Evolutionary conservation across 2,888 invertebrate genomes (phyloP).

Genomic region (Drosophila neonasuta): DNA sequence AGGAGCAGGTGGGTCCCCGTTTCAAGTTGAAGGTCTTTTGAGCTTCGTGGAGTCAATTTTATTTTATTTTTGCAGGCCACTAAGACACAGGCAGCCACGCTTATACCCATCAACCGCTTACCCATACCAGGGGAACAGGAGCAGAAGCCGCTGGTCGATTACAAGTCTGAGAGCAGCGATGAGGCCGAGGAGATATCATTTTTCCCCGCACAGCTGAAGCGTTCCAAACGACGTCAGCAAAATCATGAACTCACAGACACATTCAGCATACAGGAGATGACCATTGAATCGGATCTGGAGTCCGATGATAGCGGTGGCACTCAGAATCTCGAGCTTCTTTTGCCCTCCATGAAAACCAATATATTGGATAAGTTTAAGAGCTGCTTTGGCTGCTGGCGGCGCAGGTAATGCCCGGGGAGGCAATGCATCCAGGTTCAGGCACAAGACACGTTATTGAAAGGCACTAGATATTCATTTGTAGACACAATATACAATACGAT

Average conservation of each 20-base stretch:
- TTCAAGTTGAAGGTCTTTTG: slow-evolving; percentile 3
- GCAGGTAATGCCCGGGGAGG: slow-evolving; percentile 64
- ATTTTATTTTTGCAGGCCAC: slow-evolving; percentile 62
- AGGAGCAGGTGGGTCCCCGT: slow-evolving; percentile 68
- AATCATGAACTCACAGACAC: slow-evolving; percentile 81
- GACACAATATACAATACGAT: slow-evolving; percentile 42
- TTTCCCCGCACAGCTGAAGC: slow-evolving; percentile 79
- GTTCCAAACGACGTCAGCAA: slow-evolving; percentile 69
- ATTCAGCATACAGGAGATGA: slow-evolving; percentile 83
- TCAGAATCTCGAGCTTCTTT: slow-evolving; percentile 81
- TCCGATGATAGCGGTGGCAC: slow-evolving; percentile 81
- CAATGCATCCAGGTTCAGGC: slow-evolving; percentile 17
- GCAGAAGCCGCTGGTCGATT: slow-evolving; percentile 81
- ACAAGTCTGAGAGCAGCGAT: slow-evolving; percentile 81
- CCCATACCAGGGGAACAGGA: slow-evolving; percentile 81
- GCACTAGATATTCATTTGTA: slow-evolving; percentile 54
- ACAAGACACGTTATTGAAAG: slow-evolving; percentile 68
- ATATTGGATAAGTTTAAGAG: slow-evolving; percentile 73
- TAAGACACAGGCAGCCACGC: slow-evolving; percentile 79
- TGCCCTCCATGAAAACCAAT: slow-evolving; percentile 78
- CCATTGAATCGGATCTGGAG: slow-evolving; percentile 81
- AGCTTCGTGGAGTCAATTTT: slow-evolving; percentile 2
- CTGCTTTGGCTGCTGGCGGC: slow-evolving; percentile 73
- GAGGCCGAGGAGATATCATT: slow-evolving; percentile 82
- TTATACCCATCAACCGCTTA: slow-evolving; percentile 81